phyloP scores from a whole-genome alignment of 2,113 vertebrate species.

The Fulica atra region DNA sequence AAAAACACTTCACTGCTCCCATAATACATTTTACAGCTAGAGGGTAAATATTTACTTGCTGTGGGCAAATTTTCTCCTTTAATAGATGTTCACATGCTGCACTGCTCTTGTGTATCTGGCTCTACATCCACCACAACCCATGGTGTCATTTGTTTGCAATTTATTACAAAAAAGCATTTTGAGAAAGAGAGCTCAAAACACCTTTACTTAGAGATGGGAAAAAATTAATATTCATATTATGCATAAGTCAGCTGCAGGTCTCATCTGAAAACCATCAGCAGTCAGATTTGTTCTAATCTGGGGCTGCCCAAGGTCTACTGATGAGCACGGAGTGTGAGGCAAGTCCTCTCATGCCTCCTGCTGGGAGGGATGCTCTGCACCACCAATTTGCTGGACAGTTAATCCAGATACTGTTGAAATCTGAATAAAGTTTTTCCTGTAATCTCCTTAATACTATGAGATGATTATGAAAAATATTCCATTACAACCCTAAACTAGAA shows the following conservation, averaged over 20 bases:
- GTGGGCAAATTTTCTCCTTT: background rate
- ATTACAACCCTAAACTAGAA: background rate
- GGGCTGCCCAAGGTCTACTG: background rate
- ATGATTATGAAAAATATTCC: background rate
- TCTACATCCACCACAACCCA: background rate
- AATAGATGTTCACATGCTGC: background rate
- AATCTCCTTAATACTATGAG: background rate
- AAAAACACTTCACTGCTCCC: conserved; percentile 31
- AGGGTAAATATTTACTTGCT: background rate
- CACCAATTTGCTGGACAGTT: background rate
- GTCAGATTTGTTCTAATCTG: background rate
- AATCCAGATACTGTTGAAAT: background rate
- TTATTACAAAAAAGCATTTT: background rate
- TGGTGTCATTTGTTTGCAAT: background rate
- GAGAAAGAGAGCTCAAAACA: background rate
- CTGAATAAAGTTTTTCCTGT: background rate
- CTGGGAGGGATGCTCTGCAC: background rate
- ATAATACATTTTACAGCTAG: conserved; percentile 14
- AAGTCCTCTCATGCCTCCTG: background rate
- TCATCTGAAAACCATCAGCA: background rate
- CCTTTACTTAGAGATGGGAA: background rate
- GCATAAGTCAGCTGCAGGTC: background rate
- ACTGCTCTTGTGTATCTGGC: background rate
- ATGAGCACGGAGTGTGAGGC: background rate
- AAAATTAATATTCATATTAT: background rate